phyloP scores from a whole-genome alignment of 2,113 vertebrate species.

The Rhabdomys dilectus region DNA sequence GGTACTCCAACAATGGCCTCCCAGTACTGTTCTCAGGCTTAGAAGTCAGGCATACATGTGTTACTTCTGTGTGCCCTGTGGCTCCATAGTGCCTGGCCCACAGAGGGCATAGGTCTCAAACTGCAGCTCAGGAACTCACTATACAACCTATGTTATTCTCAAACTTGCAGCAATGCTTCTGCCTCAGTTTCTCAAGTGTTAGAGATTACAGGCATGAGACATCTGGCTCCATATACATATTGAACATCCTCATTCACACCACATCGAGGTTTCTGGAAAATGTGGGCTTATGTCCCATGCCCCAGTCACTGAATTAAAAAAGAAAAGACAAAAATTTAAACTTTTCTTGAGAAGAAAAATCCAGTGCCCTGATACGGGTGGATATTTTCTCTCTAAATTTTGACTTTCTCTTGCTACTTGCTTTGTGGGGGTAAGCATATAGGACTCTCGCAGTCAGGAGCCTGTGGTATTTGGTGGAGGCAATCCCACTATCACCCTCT shows the following conservation, averaged over 20 bases:
- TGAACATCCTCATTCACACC: background rate
- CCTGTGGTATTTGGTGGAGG: background rate
- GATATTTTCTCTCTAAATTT: background rate
- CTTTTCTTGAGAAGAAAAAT: background rate
- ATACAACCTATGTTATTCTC: background rate
- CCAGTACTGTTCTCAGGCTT: background rate
- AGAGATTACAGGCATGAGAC: background rate
- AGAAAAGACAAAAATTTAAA: background rate
- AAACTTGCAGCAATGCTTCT: background rate
- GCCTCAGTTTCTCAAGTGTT: background rate
- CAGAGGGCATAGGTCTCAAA: too few species aligned
- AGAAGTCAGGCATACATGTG: fast-evolving
- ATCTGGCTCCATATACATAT: background rate
- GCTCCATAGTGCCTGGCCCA: background rate
- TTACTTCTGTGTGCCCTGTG: fast-evolving
- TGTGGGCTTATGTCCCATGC: background rate
- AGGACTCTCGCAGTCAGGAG: background rate
- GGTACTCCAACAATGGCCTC: fast-evolving
- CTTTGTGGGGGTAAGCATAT: background rate
- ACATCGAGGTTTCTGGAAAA: background rate
- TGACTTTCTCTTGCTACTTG: background rate
- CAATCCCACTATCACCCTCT: background rate
- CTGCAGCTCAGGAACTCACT: background rate
- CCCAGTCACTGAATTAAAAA: background rate
- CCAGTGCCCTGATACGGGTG: fast-evolving